Conservation (phyloP, 2,888 invertebrate species). For the Agriopis aurantiaria region DNA sequence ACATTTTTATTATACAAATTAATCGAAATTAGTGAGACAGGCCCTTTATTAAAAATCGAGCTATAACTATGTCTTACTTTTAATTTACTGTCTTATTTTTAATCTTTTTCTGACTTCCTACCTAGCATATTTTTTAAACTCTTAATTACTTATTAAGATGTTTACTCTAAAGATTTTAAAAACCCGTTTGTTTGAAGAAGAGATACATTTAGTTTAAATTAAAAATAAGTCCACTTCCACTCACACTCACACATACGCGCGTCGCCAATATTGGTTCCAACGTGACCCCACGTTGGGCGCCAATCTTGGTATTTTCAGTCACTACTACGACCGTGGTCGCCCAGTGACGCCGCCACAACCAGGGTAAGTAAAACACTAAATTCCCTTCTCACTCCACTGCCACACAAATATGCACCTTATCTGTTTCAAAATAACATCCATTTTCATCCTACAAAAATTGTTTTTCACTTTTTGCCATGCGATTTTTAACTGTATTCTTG, state of each 20-base stretch:
- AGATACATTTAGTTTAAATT: neutral
- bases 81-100: neutral
- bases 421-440: conserved; percentile 25
- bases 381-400: conserved; percentile 29
- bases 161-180: neutral
- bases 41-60: too few species aligned
- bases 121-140: neutral
- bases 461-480: conserved; percentile 4
- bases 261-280: conserved; percentile 52
- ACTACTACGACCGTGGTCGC: conserved; percentile 69
- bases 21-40: too few species aligned
- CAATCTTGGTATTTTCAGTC: conserved; percentile 64
- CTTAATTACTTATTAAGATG: neutral
- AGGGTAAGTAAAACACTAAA: conserved; percentile 45
- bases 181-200: neutral
- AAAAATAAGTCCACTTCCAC: conserved; percentile 7
- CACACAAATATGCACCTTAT: conserved; percentile 58
- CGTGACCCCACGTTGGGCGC: conserved; percentile 33
- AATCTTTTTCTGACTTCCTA: neutral
- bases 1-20: too few species aligned
- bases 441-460: conserved; percentile 21
- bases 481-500: conserved; percentile 15
- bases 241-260: conserved; percentile 5
- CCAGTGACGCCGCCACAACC: conserved; percentile 69
- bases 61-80: neutral